Evolutionary conservation across 2,888 invertebrate genomes (phyloP), one percentile per base, ranked within the genome.

Genomic region (Platycnemis pennipes): DNA sequence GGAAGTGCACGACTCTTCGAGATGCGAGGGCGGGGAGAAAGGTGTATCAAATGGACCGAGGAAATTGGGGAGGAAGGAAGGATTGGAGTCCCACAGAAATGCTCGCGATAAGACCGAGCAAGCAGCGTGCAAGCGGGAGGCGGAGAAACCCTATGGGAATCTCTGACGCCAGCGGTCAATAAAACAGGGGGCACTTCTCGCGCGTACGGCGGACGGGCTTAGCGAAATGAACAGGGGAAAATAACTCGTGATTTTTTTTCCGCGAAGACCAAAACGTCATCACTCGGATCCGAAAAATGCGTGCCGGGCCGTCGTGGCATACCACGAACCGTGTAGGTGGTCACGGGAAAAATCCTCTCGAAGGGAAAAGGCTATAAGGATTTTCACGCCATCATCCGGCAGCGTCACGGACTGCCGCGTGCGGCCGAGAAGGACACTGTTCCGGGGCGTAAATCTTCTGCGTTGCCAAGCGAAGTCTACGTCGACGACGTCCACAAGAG

Each of bases 321-420:
- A n/a, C n/a, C n/a, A n/a, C n/a, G n/a, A n/a, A n/a, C n/a, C n/a
- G n/a, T n/a, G n/a, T n/a, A 19, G 49, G 19, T 49, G 13, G n/a
- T 37, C 77, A 77, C 77, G 77, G 26, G 37, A 37, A 37, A 77
- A 77, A 31, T 26, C 37, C 37, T 37, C 31, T 13, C 77, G n/a
- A 8, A 37, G 13, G 77, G 37, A 63, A 63, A 77, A 77, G 77
- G 26, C 77, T 37, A 77, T 77, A 37, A 77, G 77, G 37, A 37
- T 77, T 77, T 77, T 37, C 77, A 37, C 77, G 77, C 77, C 77
- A 37, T 13, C 77, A 63, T 63, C 37, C 77, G 77, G 77, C 77
- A 37, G 77, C 77, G 77, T 77, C 77, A 77, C 77, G 77, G 77
- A 77, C 77, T 77, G 77, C 77, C 77, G 77, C 77, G 77, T 77